Percentiles rank a stretch among this genome's conserved stretches.
These are phyloP conservation scores for Cynaeus angustus DNA, from an alignment of 2,888 invertebrate species.

Conservation along the genomic window DNA sequence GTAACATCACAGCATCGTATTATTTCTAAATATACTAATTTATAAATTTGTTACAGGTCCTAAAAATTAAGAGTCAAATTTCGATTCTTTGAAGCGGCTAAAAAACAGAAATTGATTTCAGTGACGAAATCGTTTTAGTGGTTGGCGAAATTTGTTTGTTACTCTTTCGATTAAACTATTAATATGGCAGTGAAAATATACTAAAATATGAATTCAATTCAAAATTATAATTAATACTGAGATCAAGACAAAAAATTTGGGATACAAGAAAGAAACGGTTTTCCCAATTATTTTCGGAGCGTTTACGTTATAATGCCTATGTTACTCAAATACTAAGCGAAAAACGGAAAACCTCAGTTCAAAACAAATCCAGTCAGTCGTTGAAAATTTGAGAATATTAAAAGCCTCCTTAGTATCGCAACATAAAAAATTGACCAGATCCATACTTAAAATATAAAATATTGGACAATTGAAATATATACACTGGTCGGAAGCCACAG, in stretches of 20 bases:
- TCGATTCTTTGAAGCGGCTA: constrained; percentile 20
- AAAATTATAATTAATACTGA: constrained; percentile 68
- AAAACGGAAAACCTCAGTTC: constrained; percentile 44
- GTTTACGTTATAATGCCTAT: constrained; percentile 46
- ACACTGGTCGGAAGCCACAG: constrained; percentile 51
- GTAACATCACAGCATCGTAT: constrained; percentile 67
- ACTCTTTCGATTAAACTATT: constrained; percentile 52
- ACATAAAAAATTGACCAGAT: constrained; percentile 54
- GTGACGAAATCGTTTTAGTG: constrained; percentile 25
- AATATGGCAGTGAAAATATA: constrained; percentile 67
- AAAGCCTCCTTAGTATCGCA: constrained; percentile 52
- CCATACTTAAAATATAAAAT: constrained; percentile 49
- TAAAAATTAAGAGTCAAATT: constrained; percentile 21
- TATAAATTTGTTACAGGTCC: constrained; percentile 21
- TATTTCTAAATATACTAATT: constrained; percentile 54
- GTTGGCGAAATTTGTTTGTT: constrained; percentile 46
- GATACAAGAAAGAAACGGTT: constrained; percentile 51
- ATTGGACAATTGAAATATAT: constrained; percentile 47
- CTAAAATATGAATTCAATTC: constrained; percentile 58
- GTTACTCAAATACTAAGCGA: constrained; percentile 44
- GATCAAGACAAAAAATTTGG: constrained; percentile 64
- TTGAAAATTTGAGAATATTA: constrained; percentile 55
- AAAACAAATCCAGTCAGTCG: constrained; percentile 47
- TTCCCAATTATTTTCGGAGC: constrained; percentile 41
- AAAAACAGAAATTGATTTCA: constrained; percentile 39